Evolutionary conservation across 2,888 invertebrate species (phyloP).

Genomic region (Agonopterix heracliana): DNA sequence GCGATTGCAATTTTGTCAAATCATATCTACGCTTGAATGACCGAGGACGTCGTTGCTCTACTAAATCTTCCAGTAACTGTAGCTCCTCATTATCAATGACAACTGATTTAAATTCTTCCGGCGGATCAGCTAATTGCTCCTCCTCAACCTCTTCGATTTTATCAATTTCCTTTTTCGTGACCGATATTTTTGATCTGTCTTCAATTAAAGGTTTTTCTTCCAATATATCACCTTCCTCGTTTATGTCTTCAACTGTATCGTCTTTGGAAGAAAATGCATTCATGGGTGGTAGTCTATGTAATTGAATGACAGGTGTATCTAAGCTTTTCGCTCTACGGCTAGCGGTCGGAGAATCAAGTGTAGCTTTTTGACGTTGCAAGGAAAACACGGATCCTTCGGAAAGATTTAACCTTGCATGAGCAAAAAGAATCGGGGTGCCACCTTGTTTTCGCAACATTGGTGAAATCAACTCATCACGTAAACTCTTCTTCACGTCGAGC

Average conservation of each 20-base stretch:
- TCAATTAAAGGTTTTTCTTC: slow-evolving; percentile 77
- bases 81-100: slow-evolving; percentile 77
- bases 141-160: slow-evolving; percentile 75
- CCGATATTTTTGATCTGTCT: slow-evolving; percentile 35
- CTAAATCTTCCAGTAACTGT: slow-evolving; percentile 71
- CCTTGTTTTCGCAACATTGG: slow-evolving; percentile 83
- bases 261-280: slow-evolving; percentile 93
- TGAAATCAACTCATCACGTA: slow-evolving; percentile 81
- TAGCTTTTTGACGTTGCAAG: slow-evolving; percentile 84
- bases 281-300: slow-evolving; percentile 86
- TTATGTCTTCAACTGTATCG: slow-evolving; percentile 87
- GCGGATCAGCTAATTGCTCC: slow-evolving; percentile 52
- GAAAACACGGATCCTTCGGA: slow-evolving; percentile 90
- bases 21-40: slow-evolving; percentile 70
- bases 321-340: slow-evolving; percentile 88
- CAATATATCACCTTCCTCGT: slow-evolving; percentile 79
- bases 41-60: slow-evolving; percentile 65
- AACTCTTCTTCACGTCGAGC: slow-evolving; percentile 65
- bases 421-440: slow-evolving; percentile 86
- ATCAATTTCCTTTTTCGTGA: slow-evolving; percentile 46
- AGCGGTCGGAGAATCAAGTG: slow-evolving; percentile 83
- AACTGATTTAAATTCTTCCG: slow-evolving; percentile 57
- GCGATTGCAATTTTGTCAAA: slow-evolving; percentile 56
- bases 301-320: slow-evolving; percentile 88
- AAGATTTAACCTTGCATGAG: slow-evolving; percentile 85